phyloP scores from a whole-genome alignment of 2,888 invertebrate species.

The Cabera pusaria region DNA sequence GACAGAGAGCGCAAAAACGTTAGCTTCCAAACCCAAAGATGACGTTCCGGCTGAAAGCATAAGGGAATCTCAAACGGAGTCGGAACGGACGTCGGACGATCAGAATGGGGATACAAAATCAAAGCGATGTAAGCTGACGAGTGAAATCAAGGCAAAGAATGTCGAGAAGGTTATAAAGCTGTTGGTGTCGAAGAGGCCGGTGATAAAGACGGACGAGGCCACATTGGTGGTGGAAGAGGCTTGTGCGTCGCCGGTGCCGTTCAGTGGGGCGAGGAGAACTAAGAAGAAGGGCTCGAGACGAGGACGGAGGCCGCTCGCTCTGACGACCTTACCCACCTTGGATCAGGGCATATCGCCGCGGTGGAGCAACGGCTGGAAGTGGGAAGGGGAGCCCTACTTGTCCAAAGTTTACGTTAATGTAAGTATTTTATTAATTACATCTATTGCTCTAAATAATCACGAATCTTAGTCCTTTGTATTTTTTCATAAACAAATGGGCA shows the following conservation, averaged over 20 bases:
- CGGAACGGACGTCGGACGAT: constrained; percentile 22
- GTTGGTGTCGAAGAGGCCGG: constrained; percentile 69
- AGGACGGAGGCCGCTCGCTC: constrained; percentile 22
- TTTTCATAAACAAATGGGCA: too few relatives aligned
- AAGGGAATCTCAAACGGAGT: constrained; percentile 33
- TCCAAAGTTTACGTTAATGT: constrained; percentile 95
- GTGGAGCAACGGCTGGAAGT: constrained; percentile 97
- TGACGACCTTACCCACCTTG: constrained; percentile 39
- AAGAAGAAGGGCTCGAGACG: constrained; percentile 44
- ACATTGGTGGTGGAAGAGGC: constrained; percentile 64
- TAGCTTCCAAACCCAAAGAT: constrained; percentile 23
- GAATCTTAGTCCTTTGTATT: too few relatives aligned
- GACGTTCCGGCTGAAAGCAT: constrained; percentile 21
- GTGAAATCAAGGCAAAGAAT: constrained; percentile 63
- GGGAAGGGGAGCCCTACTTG: constrained; percentile 93
- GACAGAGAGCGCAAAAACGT: constrained; percentile 14
- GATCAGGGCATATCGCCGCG: constrained; percentile 59
- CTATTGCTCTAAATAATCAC: too few relatives aligned
- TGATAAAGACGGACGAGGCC: constrained; percentile 70
- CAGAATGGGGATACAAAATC: constrained; percentile 26
- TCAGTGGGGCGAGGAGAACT: constrained; percentile 29
- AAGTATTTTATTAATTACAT: constrained; percentile 73
- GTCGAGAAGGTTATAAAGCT: constrained; percentile 73
- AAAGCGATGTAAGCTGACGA: constrained; percentile 58
- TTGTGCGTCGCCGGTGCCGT: constrained; percentile 50